Evolutionary conservation across 1,140 invertebrate genomes (phyloP).

Genomic region (Ceratosolen fusciceps): DNA sequence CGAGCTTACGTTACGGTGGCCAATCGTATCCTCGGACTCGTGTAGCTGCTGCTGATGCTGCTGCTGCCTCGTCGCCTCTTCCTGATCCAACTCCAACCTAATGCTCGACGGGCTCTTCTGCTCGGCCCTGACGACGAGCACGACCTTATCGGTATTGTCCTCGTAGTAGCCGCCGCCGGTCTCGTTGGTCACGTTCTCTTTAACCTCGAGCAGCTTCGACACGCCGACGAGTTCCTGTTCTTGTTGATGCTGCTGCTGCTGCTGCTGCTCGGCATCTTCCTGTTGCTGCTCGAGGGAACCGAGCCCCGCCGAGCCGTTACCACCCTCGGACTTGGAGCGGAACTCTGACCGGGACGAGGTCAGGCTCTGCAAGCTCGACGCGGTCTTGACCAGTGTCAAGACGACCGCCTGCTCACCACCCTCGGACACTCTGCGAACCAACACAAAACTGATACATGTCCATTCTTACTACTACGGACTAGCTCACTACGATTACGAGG

Average conservation of each 20-base stretch:
- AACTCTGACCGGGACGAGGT: not conserved
- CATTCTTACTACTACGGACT: too few relatives aligned
- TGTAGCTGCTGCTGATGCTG: too few relatives aligned
- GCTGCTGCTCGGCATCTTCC: too few relatives aligned
- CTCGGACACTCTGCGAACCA: slow-evolving; percentile 74
- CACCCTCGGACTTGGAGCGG: not conserved
- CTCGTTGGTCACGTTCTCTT: not conserved
- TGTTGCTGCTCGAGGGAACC: not conserved
- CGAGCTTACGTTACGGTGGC: too few relatives aligned
- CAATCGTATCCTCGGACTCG: too few relatives aligned
- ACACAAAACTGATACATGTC: not conserved
- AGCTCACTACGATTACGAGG: too few relatives aligned
- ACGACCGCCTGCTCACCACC: slow-evolving; percentile 77
- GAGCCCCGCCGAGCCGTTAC: slow-evolving; percentile 7
- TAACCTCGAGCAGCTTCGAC: not conserved
- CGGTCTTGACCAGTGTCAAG: slow-evolving; percentile 76
- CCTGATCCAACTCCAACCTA: not conserved
- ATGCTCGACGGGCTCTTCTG: slow-evolving; percentile 50
- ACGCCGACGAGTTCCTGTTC: not conserved
- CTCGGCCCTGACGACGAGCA: slow-evolving; percentile 65
- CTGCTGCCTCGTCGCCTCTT: not conserved
- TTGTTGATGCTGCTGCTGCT: slow-evolving; percentile 15
- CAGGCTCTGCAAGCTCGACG: slow-evolving; percentile 73
- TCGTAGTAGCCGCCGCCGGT: slow-evolving; percentile 23
- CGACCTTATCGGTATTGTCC: slow-evolving; percentile 54